phyloP scores from a whole-genome alignment of 2,797 vertebrate genomes.

The Astyanax mexicanus region DNA sequence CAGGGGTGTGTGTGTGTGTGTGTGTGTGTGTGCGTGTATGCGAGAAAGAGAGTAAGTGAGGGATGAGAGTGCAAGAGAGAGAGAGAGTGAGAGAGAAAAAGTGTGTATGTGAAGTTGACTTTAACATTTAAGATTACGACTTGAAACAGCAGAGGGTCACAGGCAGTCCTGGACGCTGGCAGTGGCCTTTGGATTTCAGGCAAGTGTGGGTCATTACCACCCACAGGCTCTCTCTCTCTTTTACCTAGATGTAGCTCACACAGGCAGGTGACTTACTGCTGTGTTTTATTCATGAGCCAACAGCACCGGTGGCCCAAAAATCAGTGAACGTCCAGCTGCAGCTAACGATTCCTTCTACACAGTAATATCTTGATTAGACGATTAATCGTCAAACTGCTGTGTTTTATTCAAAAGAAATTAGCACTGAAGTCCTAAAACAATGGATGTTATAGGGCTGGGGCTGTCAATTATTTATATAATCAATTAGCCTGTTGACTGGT shows the following conservation, averaged over 20 bases:
- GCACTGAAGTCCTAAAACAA: neutral
- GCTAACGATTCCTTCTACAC: neutral
- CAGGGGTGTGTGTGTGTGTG: conserved; percentile 28
- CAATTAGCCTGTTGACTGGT: neutral
- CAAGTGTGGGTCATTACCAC: neutral
- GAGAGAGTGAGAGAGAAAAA: neutral
- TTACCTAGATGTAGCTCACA: neutral
- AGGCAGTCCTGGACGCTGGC: neutral
- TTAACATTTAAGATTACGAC: conserved; percentile 20
- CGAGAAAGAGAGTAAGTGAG: conserved; percentile 13
- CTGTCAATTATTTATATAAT: neutral
- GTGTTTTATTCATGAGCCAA: conserved; percentile 15
- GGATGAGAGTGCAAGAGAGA: neutral
- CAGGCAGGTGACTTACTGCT: neutral
- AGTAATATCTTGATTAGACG: neutral
- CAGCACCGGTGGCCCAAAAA: neutral
- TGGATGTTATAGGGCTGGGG: neutral
- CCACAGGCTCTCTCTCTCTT: conserved; percentile 13
- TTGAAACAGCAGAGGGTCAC: conserved; percentile 1
- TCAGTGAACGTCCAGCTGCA: neutral
- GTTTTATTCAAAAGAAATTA: neutral
- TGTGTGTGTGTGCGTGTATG: conserved; percentile 1
- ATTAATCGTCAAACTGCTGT: neutral
- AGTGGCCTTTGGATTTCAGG: neutral
- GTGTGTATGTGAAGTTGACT: conserved; percentile 17